Base-by-base conservation (phyloP, 2,888 invertebrate species). In the Elysia crispata region DNA sequence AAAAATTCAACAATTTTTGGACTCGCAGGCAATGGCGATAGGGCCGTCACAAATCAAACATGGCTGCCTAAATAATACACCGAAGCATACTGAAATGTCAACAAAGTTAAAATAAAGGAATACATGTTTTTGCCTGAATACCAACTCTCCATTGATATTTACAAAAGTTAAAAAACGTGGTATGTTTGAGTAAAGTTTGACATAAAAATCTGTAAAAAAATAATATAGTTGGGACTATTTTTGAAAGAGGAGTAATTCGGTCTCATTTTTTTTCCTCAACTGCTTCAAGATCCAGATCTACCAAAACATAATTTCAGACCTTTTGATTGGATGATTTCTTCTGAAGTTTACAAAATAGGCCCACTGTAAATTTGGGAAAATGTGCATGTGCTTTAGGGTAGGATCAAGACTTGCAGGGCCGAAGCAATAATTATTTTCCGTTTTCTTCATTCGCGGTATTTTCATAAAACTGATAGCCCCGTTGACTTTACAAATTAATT, bases 31-130 rank as follows among this genome's bases (percentile, higher is more conserved):
- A 79, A 79, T 75, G 79, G 74, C 74, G 75, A 79, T 74, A 62
- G 74, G 72, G 74, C 79, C 67, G 74, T 75, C 79, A 60, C 67
- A 57, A 73, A 74, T 79, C 79, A 79, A 79, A 79, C 75, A 79
- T 79, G 79, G 79, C 79, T 79, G 79, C 79, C 79, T 66, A 78
- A 69, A 77, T 77, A 77, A 78, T 64, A 73, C 78, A 73, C 72
- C 78, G 78, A 78, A 73, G 64, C 18, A 28, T n/a, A 30, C 20
- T 20, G 25, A 30, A 67, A 28, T 67, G 25, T 25, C 67, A 67
- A 67, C 20, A 28, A 76, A 54, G n/a, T 76, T n/a, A 31, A 54
- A 76, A 54, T 76, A 28, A 28, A 25, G 6, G 30, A 66, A 66
- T 28, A n/a, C 13, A 25, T 76, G 15, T 0, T 66, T 11, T 66